Evolutionary conservation across 2,113 vertebrate species (phyloP), one percentile per base, ranked within the genome.

Genomic region (Capreolus pygargus): DNA sequence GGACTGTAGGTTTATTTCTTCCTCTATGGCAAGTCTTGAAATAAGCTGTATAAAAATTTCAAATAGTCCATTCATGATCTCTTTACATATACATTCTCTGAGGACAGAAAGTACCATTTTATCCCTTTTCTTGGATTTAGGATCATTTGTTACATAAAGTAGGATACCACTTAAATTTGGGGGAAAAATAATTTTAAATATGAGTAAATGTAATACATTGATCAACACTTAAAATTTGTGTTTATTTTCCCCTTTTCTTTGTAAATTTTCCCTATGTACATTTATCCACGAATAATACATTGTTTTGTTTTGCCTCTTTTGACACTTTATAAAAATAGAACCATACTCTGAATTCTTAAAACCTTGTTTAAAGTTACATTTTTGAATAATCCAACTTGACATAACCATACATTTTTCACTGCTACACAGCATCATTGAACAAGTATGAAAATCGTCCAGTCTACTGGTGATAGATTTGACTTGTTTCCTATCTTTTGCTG

Each of bases 301-400:
- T 82, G 30, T 67, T 95, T 92, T 23, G 13, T 90, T 96, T 88
- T 92, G 33, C 36, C 57, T 55, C 11, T 17, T 78, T 94, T 90
- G 84, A n/a, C 39, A 88, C 43, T 93, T 86, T 17, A 61, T 52
- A 89, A 97, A 97, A 94, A n/a, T 52, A 33, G 39, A 89, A 90
- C n/a, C 64, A 50, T 93, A 70, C 3, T 67, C 16, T 39, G 33
- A 96, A 87, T 50, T 90, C 13, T 87, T 54, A 28, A 39, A 50
- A 7, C 17, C 27, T 50, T 15, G 87, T 36, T 93, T 93, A 57
- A 81, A 86, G 25, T 95, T 87, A 33, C 11, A 27, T 89, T 97
- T 95, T 87, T 30, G 3, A 95, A 95, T 84, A 91, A 87, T 79
- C 5, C 52, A 83, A 36, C 15, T 45, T 96, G 14, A 85, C 28